Base-by-base conservation (phyloP, 2,888 invertebrate genomes). In the Drosophila atripex region DNA sequence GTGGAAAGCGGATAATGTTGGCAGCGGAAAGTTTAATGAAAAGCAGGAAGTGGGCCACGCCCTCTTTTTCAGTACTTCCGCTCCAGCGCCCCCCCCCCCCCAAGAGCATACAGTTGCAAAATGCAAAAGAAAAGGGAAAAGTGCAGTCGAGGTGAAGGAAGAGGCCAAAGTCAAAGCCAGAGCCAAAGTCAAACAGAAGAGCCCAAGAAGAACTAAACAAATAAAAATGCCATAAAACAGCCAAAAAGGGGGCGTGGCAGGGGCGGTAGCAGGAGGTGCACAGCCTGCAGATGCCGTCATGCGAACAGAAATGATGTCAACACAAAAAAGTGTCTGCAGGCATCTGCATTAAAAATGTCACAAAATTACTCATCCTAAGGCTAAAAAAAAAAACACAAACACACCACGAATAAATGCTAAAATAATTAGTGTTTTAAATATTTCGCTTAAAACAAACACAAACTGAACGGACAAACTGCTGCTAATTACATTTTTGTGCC, bases 281-380 rank as follows among this genome's bases (percentile, higher is more conserved):
- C 12, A 30, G 18, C 43, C 46, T 61, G 58, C 63, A 57, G 73
- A 64, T 64, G 77, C 75, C 63, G 49, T 57, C 75, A 77, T 73
- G 64, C 75, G 75, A 64, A 69, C 66, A 32, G 47, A 64, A 80
- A 77, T 70, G 64, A 73, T 79, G 79, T 75, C 78, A 76, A 54
- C 65, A 12, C 53, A 53, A 32, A 39, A 39, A 21, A 45, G 16
- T 14, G 32, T 11, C 23, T 21, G 16, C 35, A 25, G 11, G 11
- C 59, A 45, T 41, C 57, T 39, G 57, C 60, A 60, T 56, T 46
- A 43, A 52, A 41, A 55, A 47, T 41, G 38, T 43, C 43, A 30
- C 25, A 59, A 65, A 61, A 53, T 56, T 32, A 35, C 47, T 14
- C 49, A 45, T 45, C 39, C 16, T 18, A 30, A 28, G 45, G 16